Evolutionary conservation across 1,140 invertebrate species (phyloP).

Genomic region (Ceratosolen solmsi): DNA sequence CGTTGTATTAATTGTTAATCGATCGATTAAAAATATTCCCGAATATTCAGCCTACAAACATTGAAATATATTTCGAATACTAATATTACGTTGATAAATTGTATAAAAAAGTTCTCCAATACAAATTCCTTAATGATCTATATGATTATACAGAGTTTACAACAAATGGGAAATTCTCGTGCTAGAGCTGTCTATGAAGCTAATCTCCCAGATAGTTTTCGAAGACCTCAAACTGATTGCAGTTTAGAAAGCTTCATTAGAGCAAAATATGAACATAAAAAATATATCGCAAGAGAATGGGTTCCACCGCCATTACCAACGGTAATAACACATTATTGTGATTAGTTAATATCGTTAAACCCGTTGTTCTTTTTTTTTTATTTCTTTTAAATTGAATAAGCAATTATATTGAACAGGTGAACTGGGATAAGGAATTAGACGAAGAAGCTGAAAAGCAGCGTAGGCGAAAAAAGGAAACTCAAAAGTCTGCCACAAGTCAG

Average conservation of each 20-base stretch:
- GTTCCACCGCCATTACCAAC: conserved; percentile 88
- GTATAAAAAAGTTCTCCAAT: no score
- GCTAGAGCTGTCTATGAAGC: conserved; percentile 98
- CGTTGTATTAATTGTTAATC: no score
- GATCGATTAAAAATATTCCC: no score
- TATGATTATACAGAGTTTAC: conserved; percentile 82
- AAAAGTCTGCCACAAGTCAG: conserved; percentile 68
- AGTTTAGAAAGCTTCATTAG: conserved; percentile 95
- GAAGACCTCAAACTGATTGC: conserved; percentile 94
- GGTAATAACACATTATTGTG: conserved; percentile 73
- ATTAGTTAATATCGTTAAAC: no score
- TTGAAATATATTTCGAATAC: no score
- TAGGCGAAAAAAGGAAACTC: conserved; percentile 81
- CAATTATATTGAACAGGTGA: conserved; percentile 69
- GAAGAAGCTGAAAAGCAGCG: conserved; percentile 88
- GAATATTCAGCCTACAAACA: no score
- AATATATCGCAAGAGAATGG: conserved; percentile 98
- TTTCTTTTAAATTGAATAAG: no score
- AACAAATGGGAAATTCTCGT: conserved; percentile 98
- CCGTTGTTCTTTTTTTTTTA: conserved; percentile 54
- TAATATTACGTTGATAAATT: no score
- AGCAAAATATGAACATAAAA: conserved; percentile 98
- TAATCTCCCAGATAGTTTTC: conserved; percentile 94
- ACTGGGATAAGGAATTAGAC: conserved; percentile 89
- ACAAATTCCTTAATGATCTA: no score